Percentiles rank a stretch among this genome's conserved stretches.
Conservation (phyloP, 2,888 invertebrate genomes). For the Unio delphinus region DNA sequence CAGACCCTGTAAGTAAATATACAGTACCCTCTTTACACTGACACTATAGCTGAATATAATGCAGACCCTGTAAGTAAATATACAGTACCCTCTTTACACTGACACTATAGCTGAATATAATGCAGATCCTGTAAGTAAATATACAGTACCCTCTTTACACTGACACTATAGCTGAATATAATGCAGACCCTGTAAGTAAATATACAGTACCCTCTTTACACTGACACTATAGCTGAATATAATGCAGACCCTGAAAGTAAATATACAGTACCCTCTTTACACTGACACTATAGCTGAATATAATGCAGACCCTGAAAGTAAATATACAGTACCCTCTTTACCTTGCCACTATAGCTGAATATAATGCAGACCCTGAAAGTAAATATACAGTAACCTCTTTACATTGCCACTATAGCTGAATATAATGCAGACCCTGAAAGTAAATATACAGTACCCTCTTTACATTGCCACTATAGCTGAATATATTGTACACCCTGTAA, state of each 20-base stretch:
- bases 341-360: constrained; percentile 95
- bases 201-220: constrained; percentile 94
- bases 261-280: no score
- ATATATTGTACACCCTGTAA: constrained; percentile 79
- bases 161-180: constrained; percentile 93
- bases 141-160: constrained; percentile 96
- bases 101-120: constrained; percentile 95
- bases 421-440: constrained; percentile 79
- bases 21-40: constrained; percentile 98
- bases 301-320: no score
- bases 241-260: constrained; percentile 79
- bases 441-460: constrained; percentile 3
- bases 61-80: constrained; percentile 73
- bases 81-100: constrained; percentile 72
- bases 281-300: no score
- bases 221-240: constrained; percentile 94
- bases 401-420: constrained; percentile 95
- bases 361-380: constrained; percentile 80
- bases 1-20: constrained; percentile 75
- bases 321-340: constrained; percentile 92
- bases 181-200: constrained; percentile 77
- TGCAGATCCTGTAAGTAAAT: constrained; percentile 71
- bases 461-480: constrained; percentile 92
- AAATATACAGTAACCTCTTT: constrained; percentile 89
- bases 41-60: constrained; percentile 92